phyloP scores from a whole-genome alignment of 1,140 invertebrate species.

The Harpegnathos saltator region DNA sequence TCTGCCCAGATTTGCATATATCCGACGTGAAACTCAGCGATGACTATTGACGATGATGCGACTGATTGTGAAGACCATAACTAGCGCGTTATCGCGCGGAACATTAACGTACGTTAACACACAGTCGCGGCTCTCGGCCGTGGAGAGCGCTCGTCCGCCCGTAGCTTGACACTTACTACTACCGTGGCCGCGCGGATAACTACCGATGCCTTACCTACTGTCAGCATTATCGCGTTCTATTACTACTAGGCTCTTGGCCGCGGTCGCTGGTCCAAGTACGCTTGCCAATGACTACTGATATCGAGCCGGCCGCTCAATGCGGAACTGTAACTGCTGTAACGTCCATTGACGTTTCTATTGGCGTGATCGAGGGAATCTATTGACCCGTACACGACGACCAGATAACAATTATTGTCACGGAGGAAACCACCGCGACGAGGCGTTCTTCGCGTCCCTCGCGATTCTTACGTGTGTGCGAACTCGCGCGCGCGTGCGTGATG shows the following conservation, averaged over 20 bases:
- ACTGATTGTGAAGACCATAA: slow-evolving; percentile 46
- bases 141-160: neutral
- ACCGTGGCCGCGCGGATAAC: slow-evolving; percentile 5
- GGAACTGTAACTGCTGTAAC: slow-evolving; percentile 47
- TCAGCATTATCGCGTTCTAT: slow-evolving; percentile 57
- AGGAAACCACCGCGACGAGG: neutral
- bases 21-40: slow-evolving; percentile 40
- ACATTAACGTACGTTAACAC: slow-evolving; percentile 56
- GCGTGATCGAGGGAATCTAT: slow-evolving; percentile 34
- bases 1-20: slow-evolving; percentile 6
- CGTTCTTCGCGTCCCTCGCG: neutral
- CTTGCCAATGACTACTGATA: slow-evolving; percentile 53
- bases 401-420: slow-evolving; percentile 41
- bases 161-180: slow-evolving; percentile 45
- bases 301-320: slow-evolving; percentile 15
- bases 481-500: too few relatives aligned
- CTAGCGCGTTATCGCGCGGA: slow-evolving; percentile 27
- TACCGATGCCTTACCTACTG: slow-evolving; percentile 48
- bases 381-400: slow-evolving; percentile 12
- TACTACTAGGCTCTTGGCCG: slow-evolving; percentile 25
- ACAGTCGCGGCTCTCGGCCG: slow-evolving; percentile 5
- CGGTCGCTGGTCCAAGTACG: neutral
- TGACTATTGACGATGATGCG: slow-evolving; percentile 50
- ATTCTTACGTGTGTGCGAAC: neutral
- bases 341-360: slow-evolving; percentile 59